phyloP scores from a whole-genome alignment of 2,797 vertebrate genomes.

The Smutsia gigantea region DNA sequence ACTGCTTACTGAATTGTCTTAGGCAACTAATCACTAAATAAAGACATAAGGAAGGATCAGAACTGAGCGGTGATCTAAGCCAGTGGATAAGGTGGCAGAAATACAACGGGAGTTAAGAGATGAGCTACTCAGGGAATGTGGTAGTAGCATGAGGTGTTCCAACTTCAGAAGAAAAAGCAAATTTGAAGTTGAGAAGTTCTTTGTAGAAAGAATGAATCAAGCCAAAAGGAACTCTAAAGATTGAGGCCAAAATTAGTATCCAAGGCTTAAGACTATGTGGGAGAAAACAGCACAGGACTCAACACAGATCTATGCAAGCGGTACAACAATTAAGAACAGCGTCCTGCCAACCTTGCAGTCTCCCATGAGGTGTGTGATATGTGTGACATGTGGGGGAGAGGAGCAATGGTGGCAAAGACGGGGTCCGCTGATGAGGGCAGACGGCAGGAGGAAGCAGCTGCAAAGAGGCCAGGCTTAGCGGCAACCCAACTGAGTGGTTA shows the following conservation, averaged over 20 bases:
- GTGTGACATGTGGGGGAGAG: rapidly evolving
- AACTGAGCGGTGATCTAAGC: background rate
- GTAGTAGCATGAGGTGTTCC: background rate
- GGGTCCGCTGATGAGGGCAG: background rate
- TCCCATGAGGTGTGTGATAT: background rate
- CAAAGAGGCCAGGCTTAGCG: background rate
- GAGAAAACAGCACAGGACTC: background rate
- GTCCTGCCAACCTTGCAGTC: background rate
- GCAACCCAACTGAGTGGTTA: background rate
- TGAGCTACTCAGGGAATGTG: background rate
- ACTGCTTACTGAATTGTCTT: background rate
- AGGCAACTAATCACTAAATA: background rate
- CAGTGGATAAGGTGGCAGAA: background rate
- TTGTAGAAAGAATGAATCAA: constrained; percentile 3
- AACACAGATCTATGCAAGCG: background rate
- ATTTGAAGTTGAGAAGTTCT: background rate
- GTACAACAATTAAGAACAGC: background rate
- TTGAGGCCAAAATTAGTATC: background rate
- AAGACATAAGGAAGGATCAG: background rate
- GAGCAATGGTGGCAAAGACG: background rate
- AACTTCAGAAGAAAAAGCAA: background rate
- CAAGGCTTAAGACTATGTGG: background rate
- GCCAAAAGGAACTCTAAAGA: constrained; percentile 21
- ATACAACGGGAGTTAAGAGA: background rate
- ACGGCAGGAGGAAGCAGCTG: background rate